A percentile compares a stretch with the other conserved stretches of the same genome.
Conservation (phyloP, 2,113 vertebrate genomes). For the Oenanthe oenanthe region DNA sequence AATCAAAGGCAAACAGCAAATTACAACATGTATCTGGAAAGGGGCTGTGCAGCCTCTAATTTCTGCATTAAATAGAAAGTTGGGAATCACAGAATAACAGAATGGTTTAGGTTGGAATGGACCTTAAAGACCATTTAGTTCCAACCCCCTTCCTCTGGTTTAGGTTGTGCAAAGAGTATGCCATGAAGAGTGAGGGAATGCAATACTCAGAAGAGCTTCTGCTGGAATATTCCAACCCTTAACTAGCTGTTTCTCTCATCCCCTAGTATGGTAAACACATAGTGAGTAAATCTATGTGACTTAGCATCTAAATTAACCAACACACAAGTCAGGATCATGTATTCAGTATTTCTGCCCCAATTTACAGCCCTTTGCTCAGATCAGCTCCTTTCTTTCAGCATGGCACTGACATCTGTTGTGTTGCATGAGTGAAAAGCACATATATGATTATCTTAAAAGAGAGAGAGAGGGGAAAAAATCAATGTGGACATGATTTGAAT, state of each 20-base stretch:
- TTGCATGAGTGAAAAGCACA: neutral
- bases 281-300: neutral
- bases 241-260: neutral
- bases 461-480: accelerated
- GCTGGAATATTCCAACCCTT: neutral
- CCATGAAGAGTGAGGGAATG: neutral
- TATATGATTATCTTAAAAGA: neutral
- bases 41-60: neutral
- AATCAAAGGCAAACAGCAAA: neutral
- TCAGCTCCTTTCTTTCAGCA: neutral
- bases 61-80: neutral
- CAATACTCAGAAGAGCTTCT: neutral
- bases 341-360: neutral
- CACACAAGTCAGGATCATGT: neutral
- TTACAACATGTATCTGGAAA: neutral
- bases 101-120: neutral
- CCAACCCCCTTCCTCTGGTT: neutral
- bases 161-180: neutral
- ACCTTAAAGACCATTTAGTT: neutral
- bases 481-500: conserved; percentile 17
- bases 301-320: neutral
- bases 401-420: neutral
- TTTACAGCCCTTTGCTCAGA: neutral
- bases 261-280: neutral
- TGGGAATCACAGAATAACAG: neutral